Percentiles rank a stretch among this genome's conserved stretches.
phyloP scores from a whole-genome alignment of 2,113 vertebrate genomes.

The Oryzias javanicus region DNA sequence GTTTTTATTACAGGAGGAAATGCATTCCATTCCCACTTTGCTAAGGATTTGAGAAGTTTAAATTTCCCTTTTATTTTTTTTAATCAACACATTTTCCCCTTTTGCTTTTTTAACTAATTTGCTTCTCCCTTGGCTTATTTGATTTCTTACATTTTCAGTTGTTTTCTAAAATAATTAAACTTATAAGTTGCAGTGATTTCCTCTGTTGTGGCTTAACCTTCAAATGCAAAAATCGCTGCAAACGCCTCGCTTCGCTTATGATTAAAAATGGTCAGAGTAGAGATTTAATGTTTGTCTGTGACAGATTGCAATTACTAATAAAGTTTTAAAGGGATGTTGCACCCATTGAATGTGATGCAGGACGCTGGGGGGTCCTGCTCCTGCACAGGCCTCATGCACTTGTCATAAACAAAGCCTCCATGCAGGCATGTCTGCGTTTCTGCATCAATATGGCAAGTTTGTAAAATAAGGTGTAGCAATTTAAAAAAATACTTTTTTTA shows the following conservation, averaged over 20 bases:
- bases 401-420: conserved; percentile 7
- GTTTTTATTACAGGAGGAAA: conserved; percentile 12
- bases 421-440: neutral
- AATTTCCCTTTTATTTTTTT: neutral
- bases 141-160: too few species aligned
- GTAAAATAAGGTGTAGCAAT: too few species aligned
- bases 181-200: too few species aligned
- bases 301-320: conserved; percentile 2
- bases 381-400: conserved; percentile 14
- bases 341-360: neutral
- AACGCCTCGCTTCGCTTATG: too few species aligned
- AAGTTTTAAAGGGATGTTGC: neutral
- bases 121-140: too few species aligned
- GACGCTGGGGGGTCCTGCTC: conserved; percentile 8
- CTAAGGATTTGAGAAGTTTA: neutral
- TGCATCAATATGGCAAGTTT: neutral
- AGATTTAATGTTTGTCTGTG: neutral
- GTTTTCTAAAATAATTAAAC: too few species aligned
- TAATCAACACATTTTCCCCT: too few species aligned
- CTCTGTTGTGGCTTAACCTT: too few species aligned
- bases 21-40: neutral
- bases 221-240: too few species aligned
- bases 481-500: too few species aligned
- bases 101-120: too few species aligned
- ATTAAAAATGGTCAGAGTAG: neutral